Base-by-base conservation (phyloP, 2,888 invertebrate genomes). In the Pristionchus japonicus region DNA sequence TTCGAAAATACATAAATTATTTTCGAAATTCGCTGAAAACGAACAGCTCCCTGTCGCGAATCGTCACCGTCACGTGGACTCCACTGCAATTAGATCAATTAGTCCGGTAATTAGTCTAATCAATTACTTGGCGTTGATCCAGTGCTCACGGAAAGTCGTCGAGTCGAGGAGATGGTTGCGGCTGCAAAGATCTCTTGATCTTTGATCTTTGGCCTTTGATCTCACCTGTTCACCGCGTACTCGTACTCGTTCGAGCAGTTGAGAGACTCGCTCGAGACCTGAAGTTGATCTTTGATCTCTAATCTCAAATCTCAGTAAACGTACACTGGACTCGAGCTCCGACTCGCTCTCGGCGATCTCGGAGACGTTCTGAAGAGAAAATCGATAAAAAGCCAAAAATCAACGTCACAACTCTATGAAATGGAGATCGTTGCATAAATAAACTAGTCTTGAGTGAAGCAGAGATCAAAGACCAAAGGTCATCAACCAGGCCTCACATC, bases 61-160 rank as follows among this genome's bases (percentile, higher is more conserved):
- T 83, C 34, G 82, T 83, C 34, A 83, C 82, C 13, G 82, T 83
- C 43, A 83, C 82, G 0, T 52, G n/a, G 4, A 83, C 52, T 34
- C 82, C 82, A 9, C 77, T 77, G 43, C 77, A 77, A 77, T 20
- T 40, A 20, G 43, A 23, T 17, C 1, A 40, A 77, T 43, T 67
- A 67, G 31, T 67, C 34, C 15, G 4, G 15, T 17, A 67, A 67
- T 67, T 67, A 67, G 34, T 67, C 34, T 34, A 15, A 34, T 34
- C 15, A 3, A 31, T 31, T 67, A 67, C 43, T 43, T 47, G 40
- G 17, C n/a, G n/a, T 43, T 43, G 43, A 77, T 77, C 77, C 77
- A 77, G 43, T 27, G 77, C 77, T 77, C 77, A n/a, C 43, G 77
- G 77, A 77, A 77, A 43, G 77, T 77, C 77, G 37, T 77, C 77